Conservation (phyloP, 2,888 invertebrate species). For the Philonicus albiceps region DNA sequence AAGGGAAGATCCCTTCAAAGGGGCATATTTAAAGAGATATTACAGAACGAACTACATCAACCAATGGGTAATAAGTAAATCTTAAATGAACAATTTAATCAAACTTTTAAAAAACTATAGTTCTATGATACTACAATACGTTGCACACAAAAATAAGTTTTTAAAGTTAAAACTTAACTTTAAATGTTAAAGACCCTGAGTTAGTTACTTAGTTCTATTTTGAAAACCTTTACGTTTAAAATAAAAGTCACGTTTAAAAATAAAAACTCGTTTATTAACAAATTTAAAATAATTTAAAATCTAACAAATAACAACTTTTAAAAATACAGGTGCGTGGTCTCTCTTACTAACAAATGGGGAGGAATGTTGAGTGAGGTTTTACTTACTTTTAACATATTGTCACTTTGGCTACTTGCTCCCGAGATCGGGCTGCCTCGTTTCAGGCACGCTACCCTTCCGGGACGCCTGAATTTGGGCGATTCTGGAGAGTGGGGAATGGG, state of each 20-base stretch:
- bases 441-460: constrained; percentile 56
- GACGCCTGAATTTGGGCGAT: constrained; percentile 62
- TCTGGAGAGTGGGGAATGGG: constrained; percentile 61
- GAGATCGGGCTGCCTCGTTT: neutral
- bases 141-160: too few species aligned
- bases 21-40: too few species aligned
- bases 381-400: constrained; percentile 9
- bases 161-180: too few species aligned
- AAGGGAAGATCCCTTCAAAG: too few species aligned
- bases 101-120: too few species aligned
- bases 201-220: too few species aligned
- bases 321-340: neutral
- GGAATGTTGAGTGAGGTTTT: neutral
- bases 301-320: neutral
- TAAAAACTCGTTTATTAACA: constrained; percentile 13
- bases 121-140: too few species aligned
- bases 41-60: too few species aligned
- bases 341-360: neutral
- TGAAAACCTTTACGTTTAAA: neutral
- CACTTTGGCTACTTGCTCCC: constrained; percentile 33
- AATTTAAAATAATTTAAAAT: constrained; percentile 37
- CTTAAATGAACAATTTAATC: too few species aligned
- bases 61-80: too few species aligned
- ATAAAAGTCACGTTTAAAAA: neutral
- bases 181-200: too few species aligned